These are phyloP conservation scores for Hetaerina americana DNA, from an alignment of 1,140 invertebrate genomes.

Conservation along the genomic window DNA sequence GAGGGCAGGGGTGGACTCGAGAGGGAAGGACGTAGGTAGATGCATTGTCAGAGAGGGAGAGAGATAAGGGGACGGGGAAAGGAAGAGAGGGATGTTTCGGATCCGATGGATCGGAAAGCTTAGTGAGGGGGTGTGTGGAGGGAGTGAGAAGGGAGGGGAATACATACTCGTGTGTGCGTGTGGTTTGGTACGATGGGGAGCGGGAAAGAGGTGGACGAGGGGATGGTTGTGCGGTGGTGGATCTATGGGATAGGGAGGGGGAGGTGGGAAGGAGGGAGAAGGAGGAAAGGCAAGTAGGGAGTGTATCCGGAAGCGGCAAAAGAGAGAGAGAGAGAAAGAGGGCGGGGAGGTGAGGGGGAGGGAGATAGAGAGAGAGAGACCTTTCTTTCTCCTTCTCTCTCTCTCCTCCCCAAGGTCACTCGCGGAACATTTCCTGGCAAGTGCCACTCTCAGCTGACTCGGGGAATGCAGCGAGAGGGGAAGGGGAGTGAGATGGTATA, in stretches of 20 bases:
- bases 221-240: background rate
- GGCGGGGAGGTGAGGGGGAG: background rate
- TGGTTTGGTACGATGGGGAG: too few relatives aligned
- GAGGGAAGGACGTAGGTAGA: too few relatives aligned
- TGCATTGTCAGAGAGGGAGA: too few relatives aligned
- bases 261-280: background rate
- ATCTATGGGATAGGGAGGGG: background rate
- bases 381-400: background rate
- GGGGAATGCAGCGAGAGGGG: background rate
- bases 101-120: too few relatives aligned
- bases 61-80: too few relatives aligned
- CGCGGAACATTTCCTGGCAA: background rate
- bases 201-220: background rate
- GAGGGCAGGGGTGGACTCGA: too few relatives aligned
- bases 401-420: background rate
- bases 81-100: too few relatives aligned
- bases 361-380: background rate
- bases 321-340: background rate
- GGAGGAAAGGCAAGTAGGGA: background rate
- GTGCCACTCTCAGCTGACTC: background rate
- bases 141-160: background rate
- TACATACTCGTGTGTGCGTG: background rate
- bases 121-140: too few relatives aligned
- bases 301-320: background rate
- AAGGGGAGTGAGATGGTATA: background rate